These are phyloP conservation scores for Deroplatys truncata DNA, from an alignment of 2,888 invertebrate species.

Conservation along the genomic window DNA sequence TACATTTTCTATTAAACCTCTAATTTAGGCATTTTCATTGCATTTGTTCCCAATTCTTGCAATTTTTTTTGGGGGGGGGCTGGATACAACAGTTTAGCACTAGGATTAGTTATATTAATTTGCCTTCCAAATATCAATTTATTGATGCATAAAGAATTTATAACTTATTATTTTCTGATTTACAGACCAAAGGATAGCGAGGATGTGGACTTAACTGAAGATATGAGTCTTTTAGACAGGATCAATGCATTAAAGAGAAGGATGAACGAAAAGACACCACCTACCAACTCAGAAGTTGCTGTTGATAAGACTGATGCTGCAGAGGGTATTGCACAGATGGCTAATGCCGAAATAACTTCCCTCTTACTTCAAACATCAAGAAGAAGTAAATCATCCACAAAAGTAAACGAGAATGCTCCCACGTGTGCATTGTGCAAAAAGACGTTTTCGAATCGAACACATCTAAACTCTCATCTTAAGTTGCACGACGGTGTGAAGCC, in stretches of 20 bases:
- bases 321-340: neutral
- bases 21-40: too few relatives aligned
- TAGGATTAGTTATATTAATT: too few relatives aligned
- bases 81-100: too few relatives aligned
- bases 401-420: neutral
- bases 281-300: neutral
- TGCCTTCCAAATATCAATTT: neutral
- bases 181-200: neutral
- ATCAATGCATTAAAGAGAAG: neutral
- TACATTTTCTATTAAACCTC: too few relatives aligned
- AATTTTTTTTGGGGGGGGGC: too few relatives aligned
- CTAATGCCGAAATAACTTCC: neutral
- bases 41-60: too few relatives aligned
- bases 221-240: neutral
- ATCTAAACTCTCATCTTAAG: constrained; percentile 39
- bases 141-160: neutral
- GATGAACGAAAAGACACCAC: neutral
- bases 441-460: constrained; percentile 13
- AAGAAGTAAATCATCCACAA: neutral
- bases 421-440: constrained; percentile 14
- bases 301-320: neutral
- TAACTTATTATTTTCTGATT: neutral
- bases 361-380: neutral
- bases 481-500: constrained; percentile 39
- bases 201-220: neutral